Conservation (phyloP, 37 sponge, comb jelly and placozoan species). For the Axinella damicornis region DNA sequence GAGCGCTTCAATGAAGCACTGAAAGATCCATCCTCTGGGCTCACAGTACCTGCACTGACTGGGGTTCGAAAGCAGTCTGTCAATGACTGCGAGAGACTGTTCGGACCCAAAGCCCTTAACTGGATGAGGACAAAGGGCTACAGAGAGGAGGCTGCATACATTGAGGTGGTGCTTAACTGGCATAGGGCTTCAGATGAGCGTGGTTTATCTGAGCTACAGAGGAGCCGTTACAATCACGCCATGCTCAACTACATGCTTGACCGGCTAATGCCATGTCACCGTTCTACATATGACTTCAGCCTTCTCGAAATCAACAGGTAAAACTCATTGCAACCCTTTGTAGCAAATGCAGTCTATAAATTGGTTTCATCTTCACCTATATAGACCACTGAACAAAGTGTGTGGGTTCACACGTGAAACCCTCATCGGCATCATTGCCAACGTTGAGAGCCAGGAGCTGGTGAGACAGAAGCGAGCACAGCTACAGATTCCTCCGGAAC, state of each 20-base stretch:
- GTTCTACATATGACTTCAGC: background rate
- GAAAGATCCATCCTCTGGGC: background rate
- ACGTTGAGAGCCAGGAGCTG: slow-evolving; percentile 25
- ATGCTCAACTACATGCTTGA: background rate
- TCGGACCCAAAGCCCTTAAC: background rate
- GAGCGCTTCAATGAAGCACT: slow-evolving; percentile 15
- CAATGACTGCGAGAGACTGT: background rate
- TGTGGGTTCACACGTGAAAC: slow-evolving; percentile 30
- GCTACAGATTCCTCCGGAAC: background rate
- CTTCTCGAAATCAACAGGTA: slow-evolving; percentile 24
- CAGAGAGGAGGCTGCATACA: slow-evolving; percentile 13
- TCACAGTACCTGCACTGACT: slow-evolving; percentile 7
- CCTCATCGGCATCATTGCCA: background rate
- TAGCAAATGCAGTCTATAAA: too few relatives aligned
- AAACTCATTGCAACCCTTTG: too few relatives aligned
- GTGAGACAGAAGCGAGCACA: background rate
- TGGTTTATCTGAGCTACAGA: slow-evolving; percentile 17
- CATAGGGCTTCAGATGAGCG: slow-evolving; percentile 22
- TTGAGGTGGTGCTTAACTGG: slow-evolving; percentile 5
- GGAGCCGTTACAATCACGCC: slow-evolving; percentile 3
- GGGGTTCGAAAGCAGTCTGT: slow-evolving; percentile 10
- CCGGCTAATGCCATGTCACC: slow-evolving; percentile 34
- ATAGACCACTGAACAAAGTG: background rate
- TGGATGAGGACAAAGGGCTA: slow-evolving; percentile 21
- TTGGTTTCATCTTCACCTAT: background rate